A percentile compares a stretch with the other conserved stretches of the same genome.
Conservation (phyloP, 2,113 vertebrate genomes). For the Tragelaphus imberbis region DNA sequence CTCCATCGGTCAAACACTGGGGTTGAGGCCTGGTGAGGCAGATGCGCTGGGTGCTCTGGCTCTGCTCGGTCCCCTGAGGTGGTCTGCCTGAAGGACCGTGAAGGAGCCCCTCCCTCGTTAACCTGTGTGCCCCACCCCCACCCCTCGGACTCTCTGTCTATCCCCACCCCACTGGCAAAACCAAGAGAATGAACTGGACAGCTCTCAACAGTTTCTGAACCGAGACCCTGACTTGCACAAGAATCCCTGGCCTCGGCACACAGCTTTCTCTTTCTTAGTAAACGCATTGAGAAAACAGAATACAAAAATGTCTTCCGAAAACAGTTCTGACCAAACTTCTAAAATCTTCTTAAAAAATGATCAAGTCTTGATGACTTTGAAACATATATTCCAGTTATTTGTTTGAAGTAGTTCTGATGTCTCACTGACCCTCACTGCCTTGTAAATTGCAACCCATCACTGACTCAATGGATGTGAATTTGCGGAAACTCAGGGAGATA, state of each 20-base stretch:
- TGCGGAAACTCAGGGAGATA: neutral
- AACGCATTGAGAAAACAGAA: neutral
- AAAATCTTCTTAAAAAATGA: neutral
- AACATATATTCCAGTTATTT: neutral
- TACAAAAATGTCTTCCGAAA: neutral
- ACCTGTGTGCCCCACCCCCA: fast-evolving
- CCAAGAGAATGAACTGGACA: fast-evolving
- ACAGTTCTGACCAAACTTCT: neutral
- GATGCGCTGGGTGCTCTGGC: fast-evolving
- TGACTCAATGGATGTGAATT: neutral
- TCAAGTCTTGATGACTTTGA: neutral
- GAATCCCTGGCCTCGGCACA: fast-evolving
- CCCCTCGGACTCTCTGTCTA: fast-evolving
- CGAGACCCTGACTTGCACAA: fast-evolving
- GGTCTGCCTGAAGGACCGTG: neutral
- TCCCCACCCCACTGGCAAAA: fast-evolving
- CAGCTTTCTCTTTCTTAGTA: neutral
- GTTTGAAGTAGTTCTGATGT: neutral
- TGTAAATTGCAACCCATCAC: neutral
- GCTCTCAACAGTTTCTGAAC: neutral
- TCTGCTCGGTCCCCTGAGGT: neutral
- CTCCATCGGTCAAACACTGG: fast-evolving
- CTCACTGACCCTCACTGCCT: fast-evolving
- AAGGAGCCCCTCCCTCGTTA: neutral
- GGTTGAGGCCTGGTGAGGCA: neutral